A percentile compares a stretch with the other conserved stretches of the same genome.
Evolutionary conservation across 2,113 vertebrate genomes (phyloP).

Genomic region (Xiphophorus couchianus): DNA sequence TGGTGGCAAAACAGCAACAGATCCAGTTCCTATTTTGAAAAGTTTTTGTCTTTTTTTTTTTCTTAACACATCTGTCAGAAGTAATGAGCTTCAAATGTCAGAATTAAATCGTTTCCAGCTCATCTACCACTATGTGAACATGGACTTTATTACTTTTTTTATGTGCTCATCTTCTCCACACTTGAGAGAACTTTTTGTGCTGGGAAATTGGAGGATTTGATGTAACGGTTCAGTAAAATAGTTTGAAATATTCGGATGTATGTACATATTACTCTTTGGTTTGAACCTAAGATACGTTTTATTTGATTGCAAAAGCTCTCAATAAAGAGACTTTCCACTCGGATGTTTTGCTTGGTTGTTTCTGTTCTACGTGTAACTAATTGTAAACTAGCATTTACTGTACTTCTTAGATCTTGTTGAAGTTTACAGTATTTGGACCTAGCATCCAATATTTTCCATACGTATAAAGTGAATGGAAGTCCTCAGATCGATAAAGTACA

Average conservation of each 20-base stretch:
- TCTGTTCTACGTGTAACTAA: background rate
- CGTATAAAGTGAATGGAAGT: no score
- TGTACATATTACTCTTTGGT: constrained; percentile 18
- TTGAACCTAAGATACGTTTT: constrained; percentile 29
- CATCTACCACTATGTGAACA: constrained; percentile 35
- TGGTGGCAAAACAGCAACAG: constrained; percentile 12
- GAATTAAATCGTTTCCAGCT: constrained; percentile 24
- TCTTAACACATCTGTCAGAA: constrained; percentile 9
- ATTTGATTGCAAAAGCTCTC: constrained; percentile 32
- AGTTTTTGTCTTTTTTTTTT: background rate
- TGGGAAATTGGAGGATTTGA: background rate
- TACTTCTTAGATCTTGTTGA: background rate
- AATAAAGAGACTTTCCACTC: constrained; percentile 59
- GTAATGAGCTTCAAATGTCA: constrained; percentile 5
- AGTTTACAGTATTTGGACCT: background rate
- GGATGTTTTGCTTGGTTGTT: background rate
- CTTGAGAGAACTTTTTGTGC: background rate
- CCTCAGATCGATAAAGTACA: no score
- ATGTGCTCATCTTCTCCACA: constrained; percentile 18
- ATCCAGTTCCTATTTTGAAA: background rate
- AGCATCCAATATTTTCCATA: background rate
- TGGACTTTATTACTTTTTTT: constrained; percentile 30
- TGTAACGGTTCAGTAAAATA: constrained; percentile 11
- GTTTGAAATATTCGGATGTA: constrained; percentile 47
- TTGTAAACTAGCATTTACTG: no score